These are phyloP conservation scores for Ridgeia piscesae DNA, from an alignment of 1,140 invertebrate genomes.

Conservation along the genomic window DNA sequence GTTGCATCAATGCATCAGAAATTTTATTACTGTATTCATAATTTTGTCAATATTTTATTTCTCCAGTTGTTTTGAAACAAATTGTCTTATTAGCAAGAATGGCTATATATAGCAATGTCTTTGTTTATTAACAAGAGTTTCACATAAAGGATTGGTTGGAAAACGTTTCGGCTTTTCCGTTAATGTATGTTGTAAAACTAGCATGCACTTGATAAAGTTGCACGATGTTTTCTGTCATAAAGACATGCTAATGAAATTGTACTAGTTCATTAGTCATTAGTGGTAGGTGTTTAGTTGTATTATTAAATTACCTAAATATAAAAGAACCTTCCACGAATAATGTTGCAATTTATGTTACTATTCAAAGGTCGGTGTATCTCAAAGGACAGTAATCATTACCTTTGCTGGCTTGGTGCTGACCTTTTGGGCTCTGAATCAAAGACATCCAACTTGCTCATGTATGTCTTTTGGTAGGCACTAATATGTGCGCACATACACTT, in stretches of 20 bases:
- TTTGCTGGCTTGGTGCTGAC: no score
- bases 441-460: no score
- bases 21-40: no score
- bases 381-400: no score
- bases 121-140: not conserved
- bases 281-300: not conserved
- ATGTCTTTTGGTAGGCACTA: no score
- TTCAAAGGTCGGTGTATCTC: no score
- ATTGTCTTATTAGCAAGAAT: not conserved
- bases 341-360: no score
- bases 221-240: not conserved
- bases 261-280: not conserved
- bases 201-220: not conserved
- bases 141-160: not conserved
- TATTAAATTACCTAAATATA: no score
- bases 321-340: no score
- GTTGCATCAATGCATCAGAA: not conserved
- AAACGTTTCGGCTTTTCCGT: not conserved
- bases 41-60: slow-evolving; percentile 1
- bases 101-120: not conserved
- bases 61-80: not conserved
- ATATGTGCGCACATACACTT: no score
- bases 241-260: not conserved
- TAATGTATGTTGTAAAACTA: not conserved
- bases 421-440: no score